Evolutionary conservation across 2,797 vertebrate genomes (phyloP).

Genomic region (Enteromius radiatus): DNA sequence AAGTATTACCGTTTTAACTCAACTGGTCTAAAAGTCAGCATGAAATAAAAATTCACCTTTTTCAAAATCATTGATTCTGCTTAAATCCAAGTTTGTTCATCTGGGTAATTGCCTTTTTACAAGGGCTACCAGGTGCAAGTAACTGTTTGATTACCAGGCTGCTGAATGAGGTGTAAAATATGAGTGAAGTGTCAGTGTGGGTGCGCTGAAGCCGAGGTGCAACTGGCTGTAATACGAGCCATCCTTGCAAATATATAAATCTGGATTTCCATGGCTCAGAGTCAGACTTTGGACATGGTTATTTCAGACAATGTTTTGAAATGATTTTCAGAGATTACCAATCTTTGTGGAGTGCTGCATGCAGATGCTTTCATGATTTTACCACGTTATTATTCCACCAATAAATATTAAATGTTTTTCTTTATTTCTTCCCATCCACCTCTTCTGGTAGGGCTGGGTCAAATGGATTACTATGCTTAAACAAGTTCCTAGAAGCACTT

Average conservation of each 20-base stretch:
- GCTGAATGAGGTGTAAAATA: constrained; percentile 45
- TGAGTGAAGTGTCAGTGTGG: constrained; percentile 40
- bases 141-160: constrained; percentile 9
- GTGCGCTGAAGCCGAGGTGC: constrained; percentile 9
- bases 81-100: not conserved
- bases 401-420: constrained; percentile 7
- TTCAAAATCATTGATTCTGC: not conserved
- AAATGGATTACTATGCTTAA: constrained; percentile 1
- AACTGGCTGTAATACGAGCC: constrained; percentile 29
- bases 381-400: not conserved
- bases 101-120: not conserved
- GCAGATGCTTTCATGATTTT: constrained; percentile 11
- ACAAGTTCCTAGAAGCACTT: not conserved
- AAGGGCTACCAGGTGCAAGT: not conserved
- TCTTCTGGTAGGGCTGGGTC: not conserved
- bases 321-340: constrained; percentile 1
- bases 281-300: not conserved
- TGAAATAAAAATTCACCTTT: not conserved
- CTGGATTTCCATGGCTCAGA: not conserved
- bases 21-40: not conserved
- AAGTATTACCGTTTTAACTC: not conserved
- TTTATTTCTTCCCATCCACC: not conserved
- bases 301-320: constrained; percentile 1
- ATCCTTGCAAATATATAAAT: constrained; percentile 30
- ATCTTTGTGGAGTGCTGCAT: not conserved